Percentiles rank a stretch among this genome's conserved stretches.
Evolutionary conservation across 2,113 vertebrate species (phyloP).

Genomic region (Varanus salvator): DNA sequence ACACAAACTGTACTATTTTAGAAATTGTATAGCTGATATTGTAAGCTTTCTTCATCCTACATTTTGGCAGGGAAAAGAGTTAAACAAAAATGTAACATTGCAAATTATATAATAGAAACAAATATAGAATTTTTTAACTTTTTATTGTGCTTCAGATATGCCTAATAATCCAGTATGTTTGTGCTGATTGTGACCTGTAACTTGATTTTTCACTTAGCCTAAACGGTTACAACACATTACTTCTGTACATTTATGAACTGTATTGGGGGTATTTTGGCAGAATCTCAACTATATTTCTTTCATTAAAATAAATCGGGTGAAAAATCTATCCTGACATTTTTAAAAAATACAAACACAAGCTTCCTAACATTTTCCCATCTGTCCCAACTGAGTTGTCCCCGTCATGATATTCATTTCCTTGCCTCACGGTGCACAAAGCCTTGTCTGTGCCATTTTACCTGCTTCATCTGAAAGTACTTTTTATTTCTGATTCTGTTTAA

Average conservation of each 20-base stretch:
- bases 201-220: constrained; percentile 9
- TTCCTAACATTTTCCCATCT: background rate
- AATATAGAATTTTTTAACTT: background rate
- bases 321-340: background rate
- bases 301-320: background rate
- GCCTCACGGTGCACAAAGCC: background rate
- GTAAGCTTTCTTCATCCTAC: background rate
- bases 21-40: background rate
- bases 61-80: too few species aligned
- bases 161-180: constrained; percentile 24
- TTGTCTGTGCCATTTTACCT: background rate
- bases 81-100: too few species aligned
- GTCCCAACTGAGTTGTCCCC: background rate
- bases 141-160: constrained; percentile 25
- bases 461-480: background rate
- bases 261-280: constrained; percentile 22
- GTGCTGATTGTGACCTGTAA: constrained; percentile 12
- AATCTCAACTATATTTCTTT: background rate
- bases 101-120: too few species aligned
- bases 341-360: background rate
- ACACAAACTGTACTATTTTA: background rate
- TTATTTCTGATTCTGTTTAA: background rate
- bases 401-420: background rate
- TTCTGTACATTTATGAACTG: background rate
- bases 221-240: constrained; percentile 27